These are phyloP conservation scores for pig (Sus scrofa) DNA, from an alignment of 2,113 vertebrate species.

Conservation along the genomic window DNA sequence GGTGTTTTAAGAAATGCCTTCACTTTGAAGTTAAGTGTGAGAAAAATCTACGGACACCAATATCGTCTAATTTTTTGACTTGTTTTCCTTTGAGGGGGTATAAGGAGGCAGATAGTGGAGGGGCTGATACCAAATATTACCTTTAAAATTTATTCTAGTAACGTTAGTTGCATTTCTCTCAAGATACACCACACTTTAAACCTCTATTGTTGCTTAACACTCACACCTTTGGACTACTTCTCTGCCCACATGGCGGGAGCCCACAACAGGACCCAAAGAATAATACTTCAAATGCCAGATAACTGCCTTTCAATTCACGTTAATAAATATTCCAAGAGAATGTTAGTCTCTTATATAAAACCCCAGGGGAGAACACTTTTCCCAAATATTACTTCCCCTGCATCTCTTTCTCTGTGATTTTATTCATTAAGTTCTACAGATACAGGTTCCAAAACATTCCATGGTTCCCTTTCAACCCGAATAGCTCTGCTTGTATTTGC, in stretches of 20 bases:
- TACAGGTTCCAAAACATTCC: neutral
- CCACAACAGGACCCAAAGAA: neutral
- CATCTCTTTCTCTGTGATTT: neutral
- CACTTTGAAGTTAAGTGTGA: neutral
- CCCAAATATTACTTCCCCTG: neutral
- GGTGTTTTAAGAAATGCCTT: neutral
- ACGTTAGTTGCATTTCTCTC: neutral
- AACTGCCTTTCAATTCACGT: neutral
- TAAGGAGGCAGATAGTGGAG: neutral
- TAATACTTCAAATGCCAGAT: neutral
- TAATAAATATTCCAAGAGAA: neutral
- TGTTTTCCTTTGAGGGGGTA: neutral
- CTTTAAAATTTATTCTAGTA: neutral
- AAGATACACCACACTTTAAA: neutral
- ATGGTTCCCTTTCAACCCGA: neutral
- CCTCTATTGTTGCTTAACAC: neutral
- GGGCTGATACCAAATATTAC: neutral
- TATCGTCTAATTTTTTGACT: slow-evolving; percentile 12
- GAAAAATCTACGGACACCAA: neutral
- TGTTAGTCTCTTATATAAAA: neutral
- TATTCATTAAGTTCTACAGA: neutral
- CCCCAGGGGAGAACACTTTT: neutral
- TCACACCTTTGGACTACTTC: neutral
- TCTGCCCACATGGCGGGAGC: neutral
- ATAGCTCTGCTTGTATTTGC: neutral